Conservation (phyloP, 2,113 vertebrate species). For the Danio rerio region DNA sequence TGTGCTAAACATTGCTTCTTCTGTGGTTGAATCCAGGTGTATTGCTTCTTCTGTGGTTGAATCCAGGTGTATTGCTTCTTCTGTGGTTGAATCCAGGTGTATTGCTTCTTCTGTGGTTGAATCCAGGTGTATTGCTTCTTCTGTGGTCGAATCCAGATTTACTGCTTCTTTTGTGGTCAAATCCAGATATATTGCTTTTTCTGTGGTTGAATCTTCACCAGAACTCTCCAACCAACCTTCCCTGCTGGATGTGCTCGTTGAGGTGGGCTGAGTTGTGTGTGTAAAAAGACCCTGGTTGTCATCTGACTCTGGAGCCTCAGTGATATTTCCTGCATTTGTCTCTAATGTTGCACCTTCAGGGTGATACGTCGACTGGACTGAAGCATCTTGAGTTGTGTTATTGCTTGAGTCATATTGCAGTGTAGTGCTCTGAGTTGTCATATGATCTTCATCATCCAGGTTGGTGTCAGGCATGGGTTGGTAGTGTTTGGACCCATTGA, state of each 20-base stretch:
- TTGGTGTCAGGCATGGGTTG: constrained; percentile 32
- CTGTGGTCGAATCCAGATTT: too few relatives aligned
- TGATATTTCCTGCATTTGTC: constrained; percentile 10
- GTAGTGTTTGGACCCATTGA: constrained; percentile 44
- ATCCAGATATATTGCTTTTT: too few relatives aligned
- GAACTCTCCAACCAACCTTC: constrained; percentile 14
- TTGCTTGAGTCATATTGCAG: background rate
- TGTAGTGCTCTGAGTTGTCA: background rate
- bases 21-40: too few relatives aligned
- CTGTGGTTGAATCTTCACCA: background rate
- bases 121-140: too few relatives aligned
- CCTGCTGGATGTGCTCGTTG: constrained; percentile 7
- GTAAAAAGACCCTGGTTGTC: background rate
- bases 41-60: too few relatives aligned
- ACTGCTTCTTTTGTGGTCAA: too few relatives aligned
- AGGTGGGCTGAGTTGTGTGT: constrained; percentile 29
- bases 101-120: too few relatives aligned
- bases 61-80: too few relatives aligned
- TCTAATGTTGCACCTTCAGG: background rate
- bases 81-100: too few relatives aligned
- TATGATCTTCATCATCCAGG: constrained; percentile 19
- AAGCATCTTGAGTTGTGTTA: background rate
- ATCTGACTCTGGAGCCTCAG: constrained; percentile 30
- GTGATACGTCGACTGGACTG: background rate
- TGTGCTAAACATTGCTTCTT: background rate